phyloP scores from a whole-genome alignment of 53 echinoderm and acorn worm genomes.

The Glandiceps talaboti region DNA sequence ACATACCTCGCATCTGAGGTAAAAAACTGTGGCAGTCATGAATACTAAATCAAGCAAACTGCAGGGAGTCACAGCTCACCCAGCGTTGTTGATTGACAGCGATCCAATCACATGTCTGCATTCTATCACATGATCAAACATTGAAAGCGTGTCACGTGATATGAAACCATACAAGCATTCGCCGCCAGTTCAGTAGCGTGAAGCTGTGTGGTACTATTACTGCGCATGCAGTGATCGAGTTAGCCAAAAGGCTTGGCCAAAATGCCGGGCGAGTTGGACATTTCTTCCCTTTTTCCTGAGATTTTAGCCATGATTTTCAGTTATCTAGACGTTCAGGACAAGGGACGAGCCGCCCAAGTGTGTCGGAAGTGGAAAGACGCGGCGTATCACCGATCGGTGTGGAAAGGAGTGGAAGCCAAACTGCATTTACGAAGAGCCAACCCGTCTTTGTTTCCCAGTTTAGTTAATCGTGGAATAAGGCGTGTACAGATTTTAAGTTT shows the following conservation, averaged over 20 bases:
- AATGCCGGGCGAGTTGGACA: constrained; percentile 56
- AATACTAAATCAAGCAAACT: too few species aligned
- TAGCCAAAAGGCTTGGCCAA: not conserved
- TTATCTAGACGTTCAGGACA: constrained; percentile 94
- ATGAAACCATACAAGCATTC: not conserved
- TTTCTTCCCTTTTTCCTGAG: constrained; percentile 97
- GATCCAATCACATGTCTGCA: not conserved
- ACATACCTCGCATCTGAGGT: too few species aligned
- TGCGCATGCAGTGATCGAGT: not conserved
- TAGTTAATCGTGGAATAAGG: constrained; percentile 82
- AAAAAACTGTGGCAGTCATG: too few species aligned
- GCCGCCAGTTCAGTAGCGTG: not conserved
- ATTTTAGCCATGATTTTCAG: constrained; percentile 96
- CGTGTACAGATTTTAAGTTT: constrained; percentile 94
- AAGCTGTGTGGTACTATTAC: too few species aligned
- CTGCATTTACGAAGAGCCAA: constrained; percentile 80
- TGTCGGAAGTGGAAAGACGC: constrained; percentile 96
- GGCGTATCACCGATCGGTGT: constrained; percentile 92
- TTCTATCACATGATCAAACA: not conserved
- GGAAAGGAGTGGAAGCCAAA: constrained; percentile 99
- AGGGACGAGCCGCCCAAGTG: constrained; percentile 91
- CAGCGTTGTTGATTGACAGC: not conserved
- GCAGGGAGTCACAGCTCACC: not conserved
- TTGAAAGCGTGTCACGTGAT: not conserved
- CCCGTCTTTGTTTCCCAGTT: constrained; percentile 97